phyloP scores from a whole-genome alignment of 2,113 vertebrate species.

The Alligator mississippiensis region DNA sequence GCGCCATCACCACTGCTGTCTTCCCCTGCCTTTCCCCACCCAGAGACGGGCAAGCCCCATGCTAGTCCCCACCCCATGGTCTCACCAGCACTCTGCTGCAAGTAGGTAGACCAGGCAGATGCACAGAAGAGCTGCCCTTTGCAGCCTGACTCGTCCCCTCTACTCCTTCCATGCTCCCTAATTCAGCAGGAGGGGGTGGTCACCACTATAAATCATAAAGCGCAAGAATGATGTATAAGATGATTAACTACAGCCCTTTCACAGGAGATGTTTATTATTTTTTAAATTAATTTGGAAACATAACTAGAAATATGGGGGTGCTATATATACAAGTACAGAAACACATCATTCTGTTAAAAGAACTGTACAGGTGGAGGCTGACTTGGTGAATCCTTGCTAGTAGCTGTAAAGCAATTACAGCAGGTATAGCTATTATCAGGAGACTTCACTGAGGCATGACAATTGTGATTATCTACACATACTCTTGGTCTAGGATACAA shows the following conservation, averaged over 20 bases:
- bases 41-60: no score
- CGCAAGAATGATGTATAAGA: not conserved
- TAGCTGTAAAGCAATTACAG: not conserved
- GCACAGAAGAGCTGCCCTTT: no score
- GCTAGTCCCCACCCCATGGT: no score
- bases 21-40: no score
- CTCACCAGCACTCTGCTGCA: no score
- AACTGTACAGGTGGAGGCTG: not conserved
- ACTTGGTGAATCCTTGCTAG: not conserved
- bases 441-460: slow-evolving; percentile 13
- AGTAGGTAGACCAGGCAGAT: no score
- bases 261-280: not conserved
- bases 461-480: not conserved
- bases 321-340: not conserved
- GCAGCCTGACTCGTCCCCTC: no score
- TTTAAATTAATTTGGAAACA: not conserved
- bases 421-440: slow-evolving; percentile 31
- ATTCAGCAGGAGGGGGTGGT: no score
- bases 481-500: not conserved
- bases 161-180: no score
- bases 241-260: not conserved
- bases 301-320: not conserved
- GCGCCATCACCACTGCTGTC: no score
- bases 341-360: not conserved
- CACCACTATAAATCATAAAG: not conserved